Base-by-base conservation (phyloP, 2,888 invertebrate genomes). In the Diploptera punctata region DNA sequence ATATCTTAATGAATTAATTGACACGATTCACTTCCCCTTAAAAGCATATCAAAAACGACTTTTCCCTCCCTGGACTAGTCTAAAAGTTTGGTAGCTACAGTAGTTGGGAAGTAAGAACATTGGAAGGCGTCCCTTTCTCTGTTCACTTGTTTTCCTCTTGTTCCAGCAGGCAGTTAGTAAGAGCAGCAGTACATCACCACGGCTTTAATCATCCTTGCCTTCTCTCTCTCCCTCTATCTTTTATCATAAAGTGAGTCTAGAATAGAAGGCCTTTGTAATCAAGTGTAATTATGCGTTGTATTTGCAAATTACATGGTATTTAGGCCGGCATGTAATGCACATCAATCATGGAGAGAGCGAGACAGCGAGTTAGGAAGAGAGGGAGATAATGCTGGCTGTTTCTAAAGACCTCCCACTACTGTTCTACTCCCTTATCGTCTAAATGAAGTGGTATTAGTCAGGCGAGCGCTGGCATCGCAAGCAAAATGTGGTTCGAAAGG, bases 271-370 rank as follows among this genome's bases (percentile, higher is more conserved):
- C 68, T 47, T 54, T 70, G 75, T 74, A 75, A 75, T 75, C 75
- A 75, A 75, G 75, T 73, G 75, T 74, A 75, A 89, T 89, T 89
- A 89, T 88, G 88, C 88, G 87, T 88, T 88, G 88, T 89, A 84
- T 89, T 89, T 89, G 89, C 89, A 89, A 89, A 90, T 90, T 90
- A 90, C 89, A 89, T 86, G 89, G 88, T 88, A 89, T 89, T 90
- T 90, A 89, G 87, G 74, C 75, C 74, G 74, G 74, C 75, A 75
- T 75, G 75, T 75, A 75, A 74, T 75, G 75, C 72, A 70, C 75
- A 75, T 75, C 74, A 75, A 75, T 75, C 75, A 75, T 75, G 71
- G 69, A 62, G 73, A 38, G 49, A 24, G 70, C 43, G 71, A 62
- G 71, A 38, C 29, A 49, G 67, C 54, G 65, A 49, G 43, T 10